These are phyloP conservation scores for Idaea dimidiata DNA, from an alignment of 2,888 invertebrate genomes.

Conservation along the genomic window DNA sequence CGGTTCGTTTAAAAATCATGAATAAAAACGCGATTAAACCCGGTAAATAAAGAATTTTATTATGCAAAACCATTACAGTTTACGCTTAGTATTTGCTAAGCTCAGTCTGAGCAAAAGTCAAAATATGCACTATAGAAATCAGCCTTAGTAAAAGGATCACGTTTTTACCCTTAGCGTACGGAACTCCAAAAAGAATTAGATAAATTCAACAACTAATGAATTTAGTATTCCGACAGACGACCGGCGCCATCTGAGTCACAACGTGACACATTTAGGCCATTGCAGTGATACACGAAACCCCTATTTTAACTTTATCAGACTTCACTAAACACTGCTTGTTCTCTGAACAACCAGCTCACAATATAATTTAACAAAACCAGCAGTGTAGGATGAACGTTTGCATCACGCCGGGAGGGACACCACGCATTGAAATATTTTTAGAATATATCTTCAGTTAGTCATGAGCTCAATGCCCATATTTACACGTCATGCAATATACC, in stretches of 20 bases:
- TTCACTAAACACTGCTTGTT: slow-evolving; percentile 12
- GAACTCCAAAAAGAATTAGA: no score
- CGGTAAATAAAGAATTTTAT: no score
- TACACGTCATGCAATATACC: not conserved
- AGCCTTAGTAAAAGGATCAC: no score
- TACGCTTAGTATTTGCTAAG: no score
- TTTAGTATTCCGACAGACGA: slow-evolving; percentile 37
- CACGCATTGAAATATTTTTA: slow-evolving; percentile 67
- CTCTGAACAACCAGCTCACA: not conserved
- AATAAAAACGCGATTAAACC: no score
- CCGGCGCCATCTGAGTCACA: slow-evolving; percentile 47
- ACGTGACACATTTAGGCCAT: slow-evolving; percentile 67
- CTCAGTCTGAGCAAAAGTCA: no score
- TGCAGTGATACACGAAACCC: slow-evolving; percentile 36
- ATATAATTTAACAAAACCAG: not conserved
- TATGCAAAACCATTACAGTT: no score
- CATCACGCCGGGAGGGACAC: slow-evolving; percentile 31
- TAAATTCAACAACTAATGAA: no score
- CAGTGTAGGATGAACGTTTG: not conserved
- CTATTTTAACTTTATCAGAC: slow-evolving; percentile 4
- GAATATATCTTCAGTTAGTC: slow-evolving; percentile 62
- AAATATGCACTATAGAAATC: no score
- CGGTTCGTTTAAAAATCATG: no score
- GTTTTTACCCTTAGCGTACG: no score
- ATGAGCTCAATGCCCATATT: slow-evolving; percentile 24